These are phyloP conservation scores for Cuniculus paca DNA, from an alignment of 2,797 vertebrate species.

Conservation along the genomic window DNA sequence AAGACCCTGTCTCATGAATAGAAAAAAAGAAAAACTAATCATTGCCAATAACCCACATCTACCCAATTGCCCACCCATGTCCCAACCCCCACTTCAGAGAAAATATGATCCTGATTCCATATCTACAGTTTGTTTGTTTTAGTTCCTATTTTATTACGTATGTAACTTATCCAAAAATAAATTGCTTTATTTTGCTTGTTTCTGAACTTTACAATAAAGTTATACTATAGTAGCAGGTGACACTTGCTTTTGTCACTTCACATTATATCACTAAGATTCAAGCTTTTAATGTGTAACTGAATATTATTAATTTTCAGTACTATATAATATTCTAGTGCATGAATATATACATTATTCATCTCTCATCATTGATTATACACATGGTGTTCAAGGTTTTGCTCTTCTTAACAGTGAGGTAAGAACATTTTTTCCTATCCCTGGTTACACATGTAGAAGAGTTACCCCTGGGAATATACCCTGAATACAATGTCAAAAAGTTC, in stretches of 20 bases:
- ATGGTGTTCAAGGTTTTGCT: background rate
- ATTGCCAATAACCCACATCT: background rate
- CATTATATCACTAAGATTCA: background rate
- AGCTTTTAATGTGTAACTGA: background rate
- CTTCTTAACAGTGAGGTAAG: background rate
- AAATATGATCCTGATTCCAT: background rate
- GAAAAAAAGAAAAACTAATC: background rate
- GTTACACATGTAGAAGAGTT: background rate
- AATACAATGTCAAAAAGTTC: background rate
- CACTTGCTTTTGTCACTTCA: slow-evolving; percentile 54
- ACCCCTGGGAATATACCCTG: background rate
- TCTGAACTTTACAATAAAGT: background rate
- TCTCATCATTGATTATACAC: background rate
- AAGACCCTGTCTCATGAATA: background rate
- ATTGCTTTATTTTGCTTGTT: slow-evolving; percentile 19
- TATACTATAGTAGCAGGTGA: background rate
- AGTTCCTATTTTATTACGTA: slow-evolving; percentile 2
- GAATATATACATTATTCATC: background rate
- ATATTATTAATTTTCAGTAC: background rate
- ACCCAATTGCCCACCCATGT: background rate
- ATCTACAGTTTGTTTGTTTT: slow-evolving; percentile 1
- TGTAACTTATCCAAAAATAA: background rate
- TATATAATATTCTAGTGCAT: background rate
- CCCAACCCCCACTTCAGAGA: background rate
- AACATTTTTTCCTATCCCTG: background rate